phyloP scores from a whole-genome alignment of 2,113 vertebrate genomes.

The Caretta caretta region DNA sequence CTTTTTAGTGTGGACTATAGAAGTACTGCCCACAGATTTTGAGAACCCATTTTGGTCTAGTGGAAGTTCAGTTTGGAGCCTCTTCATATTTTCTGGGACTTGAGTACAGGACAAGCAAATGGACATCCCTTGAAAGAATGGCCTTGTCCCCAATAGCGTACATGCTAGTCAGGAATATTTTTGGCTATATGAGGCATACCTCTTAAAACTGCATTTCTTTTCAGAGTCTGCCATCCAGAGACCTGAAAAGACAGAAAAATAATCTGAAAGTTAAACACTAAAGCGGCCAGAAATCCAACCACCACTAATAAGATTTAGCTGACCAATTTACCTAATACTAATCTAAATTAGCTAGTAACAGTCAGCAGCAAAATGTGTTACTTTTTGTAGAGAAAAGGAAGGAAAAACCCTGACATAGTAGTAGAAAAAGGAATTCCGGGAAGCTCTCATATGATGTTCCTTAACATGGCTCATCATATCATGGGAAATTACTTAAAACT shows the following conservation, averaged over 20 bases:
- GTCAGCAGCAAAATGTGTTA: neutral
- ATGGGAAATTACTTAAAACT: neutral
- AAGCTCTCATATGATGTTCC: neutral
- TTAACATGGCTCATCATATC: neutral
- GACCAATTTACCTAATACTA: neutral
- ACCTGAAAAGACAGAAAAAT: conserved; percentile 11
- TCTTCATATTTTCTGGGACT: neutral
- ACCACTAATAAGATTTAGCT: neutral
- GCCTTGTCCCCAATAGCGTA: neutral
- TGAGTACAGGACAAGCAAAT: neutral
- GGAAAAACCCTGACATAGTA: neutral
- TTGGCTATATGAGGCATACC: neutral
- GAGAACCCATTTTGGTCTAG: neutral
- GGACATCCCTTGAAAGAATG: neutral
- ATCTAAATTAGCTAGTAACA: neutral
- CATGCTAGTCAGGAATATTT: neutral
- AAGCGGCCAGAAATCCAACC: neutral
- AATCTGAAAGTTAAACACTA: neutral
- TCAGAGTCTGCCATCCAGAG: conserved; percentile 44
- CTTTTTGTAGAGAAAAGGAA: neutral
- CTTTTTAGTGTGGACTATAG: neutral
- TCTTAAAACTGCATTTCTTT: conserved; percentile 45
- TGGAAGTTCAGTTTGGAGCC: neutral
- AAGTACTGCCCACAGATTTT: neutral
- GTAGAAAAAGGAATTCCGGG: neutral